Conservation (phyloP, 1,140 invertebrate genomes). For the Zaprionus gabonicus region DNA sequence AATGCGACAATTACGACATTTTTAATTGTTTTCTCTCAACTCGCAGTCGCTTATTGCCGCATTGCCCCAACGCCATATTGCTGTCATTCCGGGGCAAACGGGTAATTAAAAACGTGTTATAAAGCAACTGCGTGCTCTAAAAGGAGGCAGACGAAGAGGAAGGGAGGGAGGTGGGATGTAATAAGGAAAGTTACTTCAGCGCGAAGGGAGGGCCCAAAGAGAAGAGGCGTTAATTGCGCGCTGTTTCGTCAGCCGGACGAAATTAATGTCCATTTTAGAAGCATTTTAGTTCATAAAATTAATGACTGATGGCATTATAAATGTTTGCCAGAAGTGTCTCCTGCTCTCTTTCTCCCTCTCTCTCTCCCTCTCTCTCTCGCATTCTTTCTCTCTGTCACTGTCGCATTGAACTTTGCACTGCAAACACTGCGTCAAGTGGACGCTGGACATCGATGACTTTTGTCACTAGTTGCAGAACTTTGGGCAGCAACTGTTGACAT, state of each 20-base stretch:
- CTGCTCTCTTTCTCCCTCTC: background rate
- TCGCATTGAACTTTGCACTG: slow-evolving; percentile 31
- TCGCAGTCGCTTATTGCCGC: slow-evolving; percentile 54
- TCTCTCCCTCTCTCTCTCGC: background rate
- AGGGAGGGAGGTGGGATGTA: background rate
- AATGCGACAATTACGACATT: slow-evolving; percentile 77
- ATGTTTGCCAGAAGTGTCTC: slow-evolving; percentile 37
- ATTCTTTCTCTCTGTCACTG: background rate
- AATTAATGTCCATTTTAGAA: slow-evolving; percentile 64
- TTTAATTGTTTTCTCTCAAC: slow-evolving; percentile 76
- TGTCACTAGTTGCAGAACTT: slow-evolving; percentile 31
- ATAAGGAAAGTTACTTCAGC: background rate
- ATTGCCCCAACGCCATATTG: slow-evolving; percentile 39
- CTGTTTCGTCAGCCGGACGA: slow-evolving; percentile 37
- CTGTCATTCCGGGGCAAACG: slow-evolving; percentile 52
- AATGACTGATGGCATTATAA: slow-evolving; percentile 71
- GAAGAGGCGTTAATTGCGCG: slow-evolving; percentile 64
- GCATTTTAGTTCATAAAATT: slow-evolving; percentile 63
- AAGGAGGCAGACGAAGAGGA: background rate
- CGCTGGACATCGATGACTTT: slow-evolving; percentile 19
- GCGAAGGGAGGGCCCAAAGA: slow-evolving; percentile 7
- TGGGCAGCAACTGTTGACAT: slow-evolving; percentile 20
- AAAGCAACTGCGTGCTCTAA: slow-evolving; percentile 36
- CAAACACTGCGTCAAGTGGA: slow-evolving; percentile 5
- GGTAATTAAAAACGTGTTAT: slow-evolving; percentile 80